These are phyloP conservation scores for Drosophila ustulata DNA, from an alignment of 2,888 invertebrate species.

Conservation along the genomic window DNA sequence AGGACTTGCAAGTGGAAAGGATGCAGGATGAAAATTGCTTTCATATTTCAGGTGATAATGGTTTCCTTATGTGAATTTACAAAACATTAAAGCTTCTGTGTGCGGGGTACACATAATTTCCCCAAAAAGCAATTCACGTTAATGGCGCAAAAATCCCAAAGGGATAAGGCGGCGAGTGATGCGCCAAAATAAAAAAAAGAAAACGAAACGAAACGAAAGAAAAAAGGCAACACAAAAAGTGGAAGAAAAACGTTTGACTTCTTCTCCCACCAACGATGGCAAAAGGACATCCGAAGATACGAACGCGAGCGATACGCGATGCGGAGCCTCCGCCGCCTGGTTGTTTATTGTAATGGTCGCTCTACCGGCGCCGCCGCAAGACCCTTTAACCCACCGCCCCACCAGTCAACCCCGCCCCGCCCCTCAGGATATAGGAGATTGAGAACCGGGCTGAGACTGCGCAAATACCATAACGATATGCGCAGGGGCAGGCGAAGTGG, in stretches of 20 bases:
- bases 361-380: constrained; percentile 73
- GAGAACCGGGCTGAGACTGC: constrained; percentile 71
- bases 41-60: constrained; percentile 84
- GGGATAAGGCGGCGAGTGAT: constrained; percentile 72
- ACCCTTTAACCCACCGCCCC: constrained; percentile 35
- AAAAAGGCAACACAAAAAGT: constrained; percentile 28
- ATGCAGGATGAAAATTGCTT: constrained; percentile 78
- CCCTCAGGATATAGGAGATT: constrained; percentile 78
- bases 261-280: constrained; percentile 62
- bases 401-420: no score
- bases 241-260: constrained; percentile 54
- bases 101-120: constrained; percentile 80
- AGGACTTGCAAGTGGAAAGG: constrained; percentile 49
- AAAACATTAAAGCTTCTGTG: constrained; percentile 81
- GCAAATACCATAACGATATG: constrained; percentile 60
- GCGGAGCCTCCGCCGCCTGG: constrained; percentile 57
- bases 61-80: constrained; percentile 84
- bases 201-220: not conserved
- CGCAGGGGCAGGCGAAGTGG: constrained; percentile 55
- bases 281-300: constrained; percentile 77
- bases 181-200: constrained; percentile 51
- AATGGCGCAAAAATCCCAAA: constrained; percentile 81
- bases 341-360: constrained; percentile 80
- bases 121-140: constrained; percentile 83
- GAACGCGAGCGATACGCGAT: constrained; percentile 67